Evolutionary conservation across 1,140 invertebrate genomes (phyloP).

Genomic region (Macrobrachium nipponense): DNA sequence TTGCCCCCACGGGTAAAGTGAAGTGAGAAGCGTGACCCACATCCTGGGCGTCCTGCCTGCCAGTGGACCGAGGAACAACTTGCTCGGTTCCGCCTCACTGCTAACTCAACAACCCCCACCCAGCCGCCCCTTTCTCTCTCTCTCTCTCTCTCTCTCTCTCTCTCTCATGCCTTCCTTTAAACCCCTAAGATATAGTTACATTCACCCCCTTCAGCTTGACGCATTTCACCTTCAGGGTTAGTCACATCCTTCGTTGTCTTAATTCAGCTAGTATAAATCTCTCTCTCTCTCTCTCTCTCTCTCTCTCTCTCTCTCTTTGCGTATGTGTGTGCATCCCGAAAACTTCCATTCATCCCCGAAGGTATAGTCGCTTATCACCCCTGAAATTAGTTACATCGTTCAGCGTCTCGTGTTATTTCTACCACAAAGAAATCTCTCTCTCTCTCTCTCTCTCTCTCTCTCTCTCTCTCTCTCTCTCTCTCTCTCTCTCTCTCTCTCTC

Average conservation of each 20-base stretch:
- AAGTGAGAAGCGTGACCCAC: slow-evolving; percentile 51
- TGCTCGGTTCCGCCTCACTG: slow-evolving; percentile 56
- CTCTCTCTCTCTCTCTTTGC: neutral
- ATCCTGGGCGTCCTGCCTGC: slow-evolving; percentile 49
- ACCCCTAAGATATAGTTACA: neutral
- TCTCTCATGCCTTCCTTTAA: slow-evolving; percentile 12
- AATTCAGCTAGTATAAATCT: neutral
- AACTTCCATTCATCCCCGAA: too few relatives aligned
- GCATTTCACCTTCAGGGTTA: neutral
- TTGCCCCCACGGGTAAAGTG: slow-evolving; percentile 33
- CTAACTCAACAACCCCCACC: slow-evolving; percentile 23
- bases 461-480: too few relatives aligned
- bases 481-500: too few relatives aligned
- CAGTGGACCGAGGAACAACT: slow-evolving; percentile 56
- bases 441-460: too few relatives aligned
- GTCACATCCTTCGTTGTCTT: too few relatives aligned
- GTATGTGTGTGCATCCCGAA: too few relatives aligned
- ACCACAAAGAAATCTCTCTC: too few relatives aligned
- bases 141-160: slow-evolving; percentile 38
- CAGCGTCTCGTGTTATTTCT: too few relatives aligned
- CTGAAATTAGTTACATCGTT: too few relatives aligned
- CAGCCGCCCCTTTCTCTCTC: slow-evolving; percentile 13
- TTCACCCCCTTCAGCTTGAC: neutral
- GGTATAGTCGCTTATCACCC: too few relatives aligned
- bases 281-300: neutral